A percentile compares a stretch with the other conserved stretches of the same genome.
Conservation (phyloP, 2,888 invertebrate genomes). For the Agrotis ipsilon region DNA sequence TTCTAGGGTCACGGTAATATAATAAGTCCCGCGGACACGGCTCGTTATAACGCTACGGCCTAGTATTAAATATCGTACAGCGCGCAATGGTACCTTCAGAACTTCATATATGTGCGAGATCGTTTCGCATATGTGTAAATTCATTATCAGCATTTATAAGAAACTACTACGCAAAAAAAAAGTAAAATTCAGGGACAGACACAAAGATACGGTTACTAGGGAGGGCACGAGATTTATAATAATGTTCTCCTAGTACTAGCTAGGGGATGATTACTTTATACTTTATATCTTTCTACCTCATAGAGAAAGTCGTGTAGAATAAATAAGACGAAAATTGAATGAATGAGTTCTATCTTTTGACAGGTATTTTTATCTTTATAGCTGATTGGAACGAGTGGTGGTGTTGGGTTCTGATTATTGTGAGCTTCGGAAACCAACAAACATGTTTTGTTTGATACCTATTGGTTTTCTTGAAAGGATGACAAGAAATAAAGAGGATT, state of each 20-base stretch:
- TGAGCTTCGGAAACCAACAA: conserved; percentile 2
- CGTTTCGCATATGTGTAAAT: too few species aligned
- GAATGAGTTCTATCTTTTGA: conserved; percentile 50
- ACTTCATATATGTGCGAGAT: too few species aligned
- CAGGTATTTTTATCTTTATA: conserved; percentile 34
- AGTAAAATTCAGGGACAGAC: conserved; percentile 8
- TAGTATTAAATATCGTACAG: too few species aligned
- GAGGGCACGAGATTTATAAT: conserved; percentile 46
- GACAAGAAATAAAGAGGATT: too few species aligned
- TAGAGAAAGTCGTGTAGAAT: conserved; percentile 19
- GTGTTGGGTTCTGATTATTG: conserved; percentile 5
- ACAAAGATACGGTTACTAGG: conserved; percentile 19
- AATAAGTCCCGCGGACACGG: too few species aligned
- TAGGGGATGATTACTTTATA: conserved; percentile 43
- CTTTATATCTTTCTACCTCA: conserved; percentile 29
- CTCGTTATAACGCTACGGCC: too few species aligned
- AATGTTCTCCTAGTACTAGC: conserved; percentile 27
- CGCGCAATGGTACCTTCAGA: too few species aligned
- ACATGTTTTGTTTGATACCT: conserved; percentile 23
- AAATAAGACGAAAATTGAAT: conserved; percentile 29
- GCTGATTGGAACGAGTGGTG: not conserved
- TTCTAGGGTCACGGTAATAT: too few species aligned
- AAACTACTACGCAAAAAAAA: conserved; percentile 35
- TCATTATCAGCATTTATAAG: too few species aligned
- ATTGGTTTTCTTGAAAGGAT: not conserved